Evolutionary conservation across 1,140 invertebrate genomes (phyloP).

Genomic region (Agrilus planipennis): DNA sequence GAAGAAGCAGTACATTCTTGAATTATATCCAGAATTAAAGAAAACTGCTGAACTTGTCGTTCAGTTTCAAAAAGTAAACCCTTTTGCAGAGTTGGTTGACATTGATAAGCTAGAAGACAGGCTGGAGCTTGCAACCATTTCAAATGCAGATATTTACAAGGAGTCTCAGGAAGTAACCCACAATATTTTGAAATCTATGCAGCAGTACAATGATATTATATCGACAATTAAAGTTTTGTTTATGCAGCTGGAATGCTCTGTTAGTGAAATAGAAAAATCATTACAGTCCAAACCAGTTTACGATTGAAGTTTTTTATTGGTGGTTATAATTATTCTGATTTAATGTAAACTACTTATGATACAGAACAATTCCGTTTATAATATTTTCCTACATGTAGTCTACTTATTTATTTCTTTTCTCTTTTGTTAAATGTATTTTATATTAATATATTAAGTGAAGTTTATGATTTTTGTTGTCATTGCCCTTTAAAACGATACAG

Average conservation of each 20-base stretch:
- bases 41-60: constrained; percentile 19
- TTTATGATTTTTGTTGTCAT: too few species aligned
- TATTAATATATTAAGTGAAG: too few species aligned
- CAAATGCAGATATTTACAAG: constrained; percentile 22
- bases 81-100: constrained; percentile 21
- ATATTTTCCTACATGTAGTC: too few species aligned
- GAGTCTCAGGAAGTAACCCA: constrained; percentile 22
- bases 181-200: constrained; percentile 24
- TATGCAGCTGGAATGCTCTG: constrained; percentile 24
- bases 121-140: constrained; percentile 20
- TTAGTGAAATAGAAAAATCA: constrained; percentile 24
- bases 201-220: constrained; percentile 30
- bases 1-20: constrained; percentile 27
- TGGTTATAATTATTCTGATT: too few species aligned
- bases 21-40: constrained; percentile 29
- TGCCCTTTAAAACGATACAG: too few species aligned
- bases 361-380: too few species aligned
- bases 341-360: too few species aligned
- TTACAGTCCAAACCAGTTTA: constrained; percentile 18
- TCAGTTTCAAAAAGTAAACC: constrained; percentile 21
- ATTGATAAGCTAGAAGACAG: constrained; percentile 22
- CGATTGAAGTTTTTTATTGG: too few species aligned
- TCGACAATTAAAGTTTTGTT: constrained; percentile 27
- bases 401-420: too few species aligned
- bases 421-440: too few species aligned